Evolutionary conservation across 2,888 invertebrate species (phyloP), one percentile per base, ranked within the genome.

Genomic region (Hypsopygia costalis): DNA sequence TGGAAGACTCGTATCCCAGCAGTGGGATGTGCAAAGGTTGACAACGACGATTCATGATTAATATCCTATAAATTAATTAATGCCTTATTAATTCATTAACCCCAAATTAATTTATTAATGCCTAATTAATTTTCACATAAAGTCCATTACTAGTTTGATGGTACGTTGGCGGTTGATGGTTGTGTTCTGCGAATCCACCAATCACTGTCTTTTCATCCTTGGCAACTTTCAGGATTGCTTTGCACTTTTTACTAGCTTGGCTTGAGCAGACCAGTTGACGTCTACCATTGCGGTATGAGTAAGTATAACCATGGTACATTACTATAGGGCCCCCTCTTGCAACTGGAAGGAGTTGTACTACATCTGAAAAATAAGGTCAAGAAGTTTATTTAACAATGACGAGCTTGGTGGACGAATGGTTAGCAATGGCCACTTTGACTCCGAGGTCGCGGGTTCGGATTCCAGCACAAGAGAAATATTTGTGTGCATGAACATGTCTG

Each of bases 301-400:
- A 31, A 5, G 31, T 31, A 8, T 31, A 31, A 31, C 12, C 10
- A 7, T 31, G n/a, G 8, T 51, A 54, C 47, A 51, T 52, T 6
- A 53, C 40, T 4, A 55, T 28, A 6, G 22, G 31, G 21, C 21
- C 49, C 1, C 48, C 44, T 11, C 36, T 36, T 11, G 32, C 11
- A 1, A 52, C 43, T 9, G 21, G 45, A 34, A 58, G 44, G 4
- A 43, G 27, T 44, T 52, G 28, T 30, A 31, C 11, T 31, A 11
- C 11, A 6, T 11, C 31, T 31, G 31, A n/a, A n/a, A n/a, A n/a
- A n/a, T n/a, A n/a, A n/a, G n/a, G n/a, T n/a, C n/a, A n/a, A n/a
- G n/a, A n/a, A n/a, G n/a, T n/a, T n/a, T n/a, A n/a, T n/a, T n/a
- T 10, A 31, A 29, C 16, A 16, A 16, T 16, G 16, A 16, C 16